phyloP scores from a whole-genome alignment of 1,140 invertebrate species.

The Nasonia giraulti region DNA sequence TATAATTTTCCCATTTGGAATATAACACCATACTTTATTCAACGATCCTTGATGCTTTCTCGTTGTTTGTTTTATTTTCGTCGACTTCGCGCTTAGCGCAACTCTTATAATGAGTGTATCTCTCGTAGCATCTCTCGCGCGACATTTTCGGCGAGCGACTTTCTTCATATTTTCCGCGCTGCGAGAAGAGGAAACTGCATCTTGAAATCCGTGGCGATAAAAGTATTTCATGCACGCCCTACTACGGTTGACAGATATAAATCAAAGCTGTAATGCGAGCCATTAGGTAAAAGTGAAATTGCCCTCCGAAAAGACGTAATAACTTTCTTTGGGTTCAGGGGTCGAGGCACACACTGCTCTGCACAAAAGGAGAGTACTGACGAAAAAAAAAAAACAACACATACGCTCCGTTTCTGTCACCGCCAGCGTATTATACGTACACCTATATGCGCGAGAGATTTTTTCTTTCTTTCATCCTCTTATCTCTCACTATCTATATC shows the following conservation, averaged over 20 bases:
- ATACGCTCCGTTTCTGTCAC: no score
- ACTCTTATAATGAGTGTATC: no score
- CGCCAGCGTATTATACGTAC: no score
- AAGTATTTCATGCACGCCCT: background rate
- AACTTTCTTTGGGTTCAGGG: background rate
- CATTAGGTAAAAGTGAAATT: background rate
- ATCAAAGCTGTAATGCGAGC: background rate
- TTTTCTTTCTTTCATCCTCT: background rate
- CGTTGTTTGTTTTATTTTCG: no score
- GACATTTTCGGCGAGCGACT: background rate
- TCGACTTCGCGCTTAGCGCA: no score
- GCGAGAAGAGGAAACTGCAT: no score
- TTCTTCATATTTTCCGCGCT: background rate
- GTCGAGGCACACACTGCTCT: background rate
- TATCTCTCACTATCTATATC: conserved; percentile 26
- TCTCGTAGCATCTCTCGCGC: background rate
- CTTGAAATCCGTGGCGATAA: background rate
- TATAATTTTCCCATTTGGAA: background rate
- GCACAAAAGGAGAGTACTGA: no score
- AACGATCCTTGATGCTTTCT: background rate
- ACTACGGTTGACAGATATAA: background rate
- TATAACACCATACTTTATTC: background rate
- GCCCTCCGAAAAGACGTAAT: background rate
- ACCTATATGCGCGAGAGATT: background rate
- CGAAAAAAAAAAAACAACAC: no score